Evolutionary conservation across 2,113 vertebrate species (phyloP), one percentile per base, ranked within the genome.

Genomic region (Salvator merianae): DNA sequence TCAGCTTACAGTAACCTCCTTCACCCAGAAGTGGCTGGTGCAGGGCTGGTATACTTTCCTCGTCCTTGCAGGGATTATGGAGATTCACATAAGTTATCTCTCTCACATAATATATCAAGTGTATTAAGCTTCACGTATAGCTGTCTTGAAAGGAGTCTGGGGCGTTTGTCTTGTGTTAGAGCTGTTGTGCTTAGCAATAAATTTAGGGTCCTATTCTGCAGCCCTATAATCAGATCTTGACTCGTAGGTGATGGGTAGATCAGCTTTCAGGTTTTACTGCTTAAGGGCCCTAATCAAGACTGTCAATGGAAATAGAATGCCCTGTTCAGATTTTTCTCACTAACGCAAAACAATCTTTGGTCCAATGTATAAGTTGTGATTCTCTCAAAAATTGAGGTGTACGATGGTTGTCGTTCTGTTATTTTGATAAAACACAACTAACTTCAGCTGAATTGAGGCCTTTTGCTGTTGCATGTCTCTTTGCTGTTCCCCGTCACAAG

Each of bases 21-120:
- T 93, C 92, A 94, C 91, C 91, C 92, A 92, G 77, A 89, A 86
- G 86, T 94, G 90, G 88, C 93, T 95, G 92, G 93, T 95, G 94
- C 91, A 83, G 84, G 14, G 63, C 83, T 92, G 78, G 91, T 93
- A 94, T 95, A 92, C 92, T 94, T 94, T 94, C 91, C 81, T n/a
- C 88, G 82, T 81, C 91, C 85, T 73, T 79, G 80, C 81, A 88
- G 94, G 90, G 91, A 94, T 94, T 93, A 74, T 73, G 89, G 76
- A 90, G 91, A 96, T 93, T 94, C 93, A 77, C 74, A 59, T 83
- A 90, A 90, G 72, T 82, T 87, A 83, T 83, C 77, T 81, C 62
- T 87, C 80, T 68, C 88, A 83, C 9, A 4, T 0, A 14, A 74
- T 91, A 88, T 69, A 59, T 69, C 34, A 69, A 34, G 13, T 32